These are phyloP conservation scores for Leucosticte australis DNA, from an alignment of 2,113 vertebrate genomes.

Conservation along the genomic window DNA sequence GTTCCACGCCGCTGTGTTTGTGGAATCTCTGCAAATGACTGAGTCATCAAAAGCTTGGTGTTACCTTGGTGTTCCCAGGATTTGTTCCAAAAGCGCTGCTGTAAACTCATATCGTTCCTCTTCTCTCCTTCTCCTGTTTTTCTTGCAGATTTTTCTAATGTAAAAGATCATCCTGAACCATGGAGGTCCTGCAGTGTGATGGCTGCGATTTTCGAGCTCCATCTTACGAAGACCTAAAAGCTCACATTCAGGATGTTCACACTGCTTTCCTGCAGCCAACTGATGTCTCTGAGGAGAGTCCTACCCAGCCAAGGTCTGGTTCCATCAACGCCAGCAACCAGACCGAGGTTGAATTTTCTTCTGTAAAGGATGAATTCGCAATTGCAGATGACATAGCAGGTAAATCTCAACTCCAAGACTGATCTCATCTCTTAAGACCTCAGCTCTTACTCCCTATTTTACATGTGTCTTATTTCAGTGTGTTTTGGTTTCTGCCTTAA, in stretches of 20 bases:
- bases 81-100: not conserved
- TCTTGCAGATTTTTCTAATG: conserved; percentile 87
- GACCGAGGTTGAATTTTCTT: conserved; percentile 85
- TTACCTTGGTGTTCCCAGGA: not conserved
- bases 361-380: conserved; percentile 85
- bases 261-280: conserved; percentile 95
- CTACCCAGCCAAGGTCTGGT: conserved; percentile 73
- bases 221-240: conserved; percentile 93
- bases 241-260: conserved; percentile 97
- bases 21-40: not conserved
- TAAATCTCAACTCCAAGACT: conserved; percentile 57
- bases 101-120: not conserved
- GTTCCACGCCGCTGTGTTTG: accelerated
- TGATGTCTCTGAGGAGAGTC: conserved; percentile 85
- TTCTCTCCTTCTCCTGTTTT: not conserved
- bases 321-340: conserved; percentile 83
- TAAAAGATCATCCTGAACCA: conserved; percentile 83
- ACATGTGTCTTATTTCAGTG: not conserved
- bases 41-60: not conserved
- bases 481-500: not conserved
- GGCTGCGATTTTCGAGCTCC: conserved; percentile 97
- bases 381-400: conserved; percentile 86
- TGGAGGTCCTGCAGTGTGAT: conserved; percentile 98
- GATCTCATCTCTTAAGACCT: not conserved
- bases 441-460: not conserved